Evolutionary conservation across 2,113 vertebrate genomes (phyloP), one percentile per base, ranked within the genome.

Genomic region (Nanorana parkeri): DNA sequence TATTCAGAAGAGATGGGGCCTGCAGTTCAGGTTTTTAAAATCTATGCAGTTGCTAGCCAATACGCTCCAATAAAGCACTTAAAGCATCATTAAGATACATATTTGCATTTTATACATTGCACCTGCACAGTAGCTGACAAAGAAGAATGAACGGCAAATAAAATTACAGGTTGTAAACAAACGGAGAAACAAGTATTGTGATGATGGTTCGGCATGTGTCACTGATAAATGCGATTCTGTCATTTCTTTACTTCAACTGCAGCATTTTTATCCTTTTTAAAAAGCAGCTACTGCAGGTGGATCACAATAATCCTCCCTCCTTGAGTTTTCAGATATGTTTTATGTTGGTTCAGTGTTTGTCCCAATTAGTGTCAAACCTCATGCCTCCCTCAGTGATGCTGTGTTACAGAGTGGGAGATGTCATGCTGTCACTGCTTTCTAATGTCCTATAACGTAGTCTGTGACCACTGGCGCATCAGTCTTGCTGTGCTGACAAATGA

Each of bases 301-400:
- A 61, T 75, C 20, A 24, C 41, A 75, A 75, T 75, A 75, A 75
- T 75, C 56, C 71, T 36, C 29, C 15, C 54, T 41, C 20, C 54
- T 60, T 20, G 28, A 21, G 72, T 36, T 61, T 75, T 75, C 21
- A n/a, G 72, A 61, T 23, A 61, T 75, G 36, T 61, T 74, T 16
- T 73, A 24, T 29, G 24, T 58, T 73, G 71, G 71, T 73, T 58
- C 28, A 74, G n/a, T 61, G 72, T 56, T 56, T 41, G 72, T 61
- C 72, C 72, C 72, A 75, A 75, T 75, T 75, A 75, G 72, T 75
- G 72, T 75, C 72, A 61, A 75, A 61, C 56, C n/a, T 61, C 29
- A 75, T 24, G 5, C 72, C 55, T 61, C 55, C 29, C 72, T 75
- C 28, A 16, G 72, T 60, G 71, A 20, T 20, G 71, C 29, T 61